These are phyloP conservation scores for Dynastes maya DNA, from an alignment of 2,888 invertebrate genomes.

Conservation along the genomic window DNA sequence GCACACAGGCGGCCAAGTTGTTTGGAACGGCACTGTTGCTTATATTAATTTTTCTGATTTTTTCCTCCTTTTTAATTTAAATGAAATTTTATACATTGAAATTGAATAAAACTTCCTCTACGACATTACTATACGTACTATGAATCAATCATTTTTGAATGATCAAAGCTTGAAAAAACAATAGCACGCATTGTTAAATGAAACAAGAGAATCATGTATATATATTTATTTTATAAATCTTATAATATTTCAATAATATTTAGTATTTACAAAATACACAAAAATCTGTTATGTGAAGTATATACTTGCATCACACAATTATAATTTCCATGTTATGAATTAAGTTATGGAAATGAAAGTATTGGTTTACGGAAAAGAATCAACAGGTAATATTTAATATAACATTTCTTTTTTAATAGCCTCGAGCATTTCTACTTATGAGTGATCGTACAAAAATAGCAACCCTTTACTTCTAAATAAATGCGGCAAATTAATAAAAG, in stretches of 20 bases:
- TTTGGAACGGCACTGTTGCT: no score
- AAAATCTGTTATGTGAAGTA: slow-evolving; percentile 60
- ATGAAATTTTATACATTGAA: no score
- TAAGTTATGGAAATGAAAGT: slow-evolving; percentile 33
- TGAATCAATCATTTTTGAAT: no score
- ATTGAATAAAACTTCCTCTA: no score
- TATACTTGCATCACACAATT: slow-evolving; percentile 52
- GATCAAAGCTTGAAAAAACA: no score
- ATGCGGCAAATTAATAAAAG: slow-evolving; percentile 18
- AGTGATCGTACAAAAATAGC: slow-evolving; percentile 25
- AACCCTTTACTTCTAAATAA: slow-evolving; percentile 7
- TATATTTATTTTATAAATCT: slow-evolving; percentile 66
- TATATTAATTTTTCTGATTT: no score
- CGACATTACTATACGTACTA: no score
- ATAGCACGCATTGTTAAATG: not conserved
- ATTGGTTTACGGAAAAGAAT: slow-evolving; percentile 8
- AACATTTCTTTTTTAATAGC: not conserved
- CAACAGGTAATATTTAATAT: slow-evolving; percentile 3
- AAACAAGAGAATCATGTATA: slow-evolving; percentile 46
- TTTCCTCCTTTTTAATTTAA: no score
- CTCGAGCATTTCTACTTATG: not conserved
- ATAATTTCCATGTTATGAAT: slow-evolving; percentile 55
- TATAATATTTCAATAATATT: slow-evolving; percentile 64
- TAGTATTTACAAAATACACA: slow-evolving; percentile 69
- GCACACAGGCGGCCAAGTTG: no score